A percentile compares a stretch with the other conserved stretches of the same genome.
Evolutionary conservation across 1,140 invertebrate species (phyloP).

Genomic region (Ips nitidus): DNA sequence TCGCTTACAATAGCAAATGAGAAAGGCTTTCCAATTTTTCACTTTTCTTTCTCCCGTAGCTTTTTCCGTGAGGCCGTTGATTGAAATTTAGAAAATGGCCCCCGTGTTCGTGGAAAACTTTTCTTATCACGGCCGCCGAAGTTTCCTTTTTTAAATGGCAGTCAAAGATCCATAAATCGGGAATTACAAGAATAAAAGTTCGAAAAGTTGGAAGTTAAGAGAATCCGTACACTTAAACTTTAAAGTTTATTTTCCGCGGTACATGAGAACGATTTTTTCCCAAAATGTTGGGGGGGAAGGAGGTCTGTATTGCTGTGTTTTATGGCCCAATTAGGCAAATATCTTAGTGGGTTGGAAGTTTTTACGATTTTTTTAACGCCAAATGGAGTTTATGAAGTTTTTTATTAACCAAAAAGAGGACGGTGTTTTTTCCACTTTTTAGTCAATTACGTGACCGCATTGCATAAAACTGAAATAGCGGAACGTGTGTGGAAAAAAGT

Average conservation of each 20-base stretch:
- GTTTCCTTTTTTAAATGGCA: conserved; percentile 31
- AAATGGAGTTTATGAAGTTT: too few relatives aligned
- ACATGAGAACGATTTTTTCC: conserved; percentile 22
- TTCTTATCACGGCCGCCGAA: conserved; percentile 31
- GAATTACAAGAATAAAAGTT: conserved; percentile 38
- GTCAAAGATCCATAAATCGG: conserved; percentile 36
- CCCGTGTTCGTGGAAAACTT: conserved; percentile 30
- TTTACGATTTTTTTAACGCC: too few relatives aligned
- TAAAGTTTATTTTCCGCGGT: conserved; percentile 35
- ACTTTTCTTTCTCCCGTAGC: conserved; percentile 8
- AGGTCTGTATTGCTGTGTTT: neutral
- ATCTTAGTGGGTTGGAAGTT: neutral
- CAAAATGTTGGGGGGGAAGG: too few relatives aligned
- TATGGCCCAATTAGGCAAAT: conserved; percentile 20
- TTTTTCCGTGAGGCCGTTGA: conserved; percentile 7
- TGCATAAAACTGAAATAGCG: too few relatives aligned
- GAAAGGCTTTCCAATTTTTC: conserved; percentile 21
- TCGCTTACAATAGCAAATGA: conserved; percentile 21
- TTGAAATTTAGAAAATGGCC: conserved; percentile 36
- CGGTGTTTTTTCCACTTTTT: too few relatives aligned
- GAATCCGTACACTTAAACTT: conserved; percentile 34
- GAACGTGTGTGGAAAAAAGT: too few relatives aligned
- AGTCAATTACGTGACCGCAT: too few relatives aligned
- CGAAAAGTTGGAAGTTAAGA: conserved; percentile 32
- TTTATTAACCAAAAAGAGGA: too few relatives aligned